Evolutionary conservation across 2,797 vertebrate species (phyloP), one percentile per base, ranked within the genome.

Genomic region (Lemur catta): DNA sequence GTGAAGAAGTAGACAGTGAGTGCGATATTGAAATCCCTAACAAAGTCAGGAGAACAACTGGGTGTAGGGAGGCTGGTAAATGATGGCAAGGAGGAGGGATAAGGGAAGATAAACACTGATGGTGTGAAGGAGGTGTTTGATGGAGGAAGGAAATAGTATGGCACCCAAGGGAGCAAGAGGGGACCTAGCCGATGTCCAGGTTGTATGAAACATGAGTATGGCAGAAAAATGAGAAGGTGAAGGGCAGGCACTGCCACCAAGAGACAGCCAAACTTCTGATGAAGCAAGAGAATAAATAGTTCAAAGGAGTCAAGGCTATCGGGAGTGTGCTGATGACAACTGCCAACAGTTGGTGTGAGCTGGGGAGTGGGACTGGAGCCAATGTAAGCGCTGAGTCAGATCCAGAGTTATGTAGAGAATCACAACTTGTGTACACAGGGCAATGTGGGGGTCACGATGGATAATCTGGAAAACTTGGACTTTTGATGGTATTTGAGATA

Each of bases 401-500:
- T 55, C 26, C 30, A 22, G 48, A 28, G 14, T 14, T 67, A 48
- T 11, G 9, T 55, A 52, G 26, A 81, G 14, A 43, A 52, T 46
- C 65, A 71, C 24, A 81, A 38, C 50, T 78, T 48, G 81, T 7
- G 38, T 71, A 12, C 43, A 41, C 15, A 65, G 3, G n/a, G 67
- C 10, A 38, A 38, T 6, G n/a, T 11, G 41, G 35, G 26, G 10
- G n/a, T 30, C 48, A 74, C 6, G 69, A 24, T 43, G 33, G n/a
- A n/a, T 91, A 78, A 80, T 81, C 57, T 78, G 48, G 30, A 93
- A 79, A 50, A 71, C 57, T 48, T 80, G 33, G 28, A 26, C 7
- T 86, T 95, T 87, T 93, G 52, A 48, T 80, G 13, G 33, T 67
- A 72, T 79, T 95, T 84, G 87, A 79, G 35, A 38, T 71, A 93